Evolutionary conservation across 1,140 invertebrate genomes (phyloP).

Genomic region (Heliconius congener): DNA sequence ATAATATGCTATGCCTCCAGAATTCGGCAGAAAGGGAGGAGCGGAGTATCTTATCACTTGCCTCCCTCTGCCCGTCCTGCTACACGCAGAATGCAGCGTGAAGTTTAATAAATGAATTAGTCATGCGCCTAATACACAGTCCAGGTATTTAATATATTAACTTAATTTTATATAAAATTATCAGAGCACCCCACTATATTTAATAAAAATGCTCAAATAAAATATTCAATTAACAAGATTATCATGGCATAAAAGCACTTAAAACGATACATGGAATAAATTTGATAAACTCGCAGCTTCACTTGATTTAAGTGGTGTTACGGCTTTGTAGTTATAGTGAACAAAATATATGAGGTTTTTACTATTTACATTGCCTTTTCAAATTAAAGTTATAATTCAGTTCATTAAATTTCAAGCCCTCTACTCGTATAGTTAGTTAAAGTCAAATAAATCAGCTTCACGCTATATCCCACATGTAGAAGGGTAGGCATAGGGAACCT

Average conservation of each 20-base stretch:
- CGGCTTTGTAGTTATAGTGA: neutral
- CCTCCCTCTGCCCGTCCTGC: too few species aligned
- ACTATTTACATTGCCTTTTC: neutral
- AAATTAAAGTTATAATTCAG: neutral
- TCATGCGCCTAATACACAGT: neutral
- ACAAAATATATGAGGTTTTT: neutral
- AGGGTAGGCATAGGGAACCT: too few species aligned
- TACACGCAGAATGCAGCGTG: neutral
- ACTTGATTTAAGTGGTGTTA: neutral
- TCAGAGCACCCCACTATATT: neutral
- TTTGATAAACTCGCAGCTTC: conserved; percentile 11
- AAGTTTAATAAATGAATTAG: conserved; percentile 6
- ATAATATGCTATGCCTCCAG: too few species aligned
- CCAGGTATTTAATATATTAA: neutral
- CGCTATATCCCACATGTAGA: too few species aligned
- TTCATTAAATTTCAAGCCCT: neutral
- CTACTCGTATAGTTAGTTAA: too few species aligned
- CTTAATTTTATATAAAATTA: neutral
- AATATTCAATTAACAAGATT: conserved; percentile 7
- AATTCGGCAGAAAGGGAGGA: too few species aligned
- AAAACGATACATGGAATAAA: conserved; percentile 15
- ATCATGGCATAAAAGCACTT: conserved; percentile 5
- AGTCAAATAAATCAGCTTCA: too few species aligned
- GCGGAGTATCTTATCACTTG: too few species aligned
- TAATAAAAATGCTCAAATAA: neutral